Base-by-base conservation (phyloP, 2,113 vertebrate species). In the Amblyopsis rosae region DNA sequence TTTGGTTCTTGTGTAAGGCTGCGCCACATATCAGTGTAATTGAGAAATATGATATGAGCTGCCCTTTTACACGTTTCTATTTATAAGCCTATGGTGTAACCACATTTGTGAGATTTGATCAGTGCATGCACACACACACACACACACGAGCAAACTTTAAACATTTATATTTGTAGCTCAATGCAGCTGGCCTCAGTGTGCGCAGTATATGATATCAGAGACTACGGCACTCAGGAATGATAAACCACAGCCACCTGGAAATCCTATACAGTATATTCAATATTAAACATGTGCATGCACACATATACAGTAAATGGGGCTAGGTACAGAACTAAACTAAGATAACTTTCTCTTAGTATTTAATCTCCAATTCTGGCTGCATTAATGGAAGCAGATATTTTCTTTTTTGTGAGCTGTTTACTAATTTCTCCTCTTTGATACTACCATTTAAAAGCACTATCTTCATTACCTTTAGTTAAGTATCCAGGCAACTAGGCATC, bases 171-270 rank as follows among this genome's bases (percentile, higher is more conserved):
- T 16, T 49, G 62, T 19, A 50, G n/a, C 3, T 51, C 45, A 69
- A 68, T 59, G 32, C 76, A 80, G 77, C 72, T 78, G 77, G 71
- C 67, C n/a, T 13, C 35, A 64, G 62, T 80, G 74, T 66, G 64
- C 67, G 16, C 69, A 67, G 65, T 33, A 57, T 9, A 58, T 83
- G 12, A 33, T 51, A 35, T 35, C 48, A 51, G 46, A 76, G 63
- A 41, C 41, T 48, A 26, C 26, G 26, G 33, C 57, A 64, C 58
- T 53, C 19, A 62, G 58, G 65, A 64, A 82, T 75, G 70, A 75
- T 65, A 74, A 81, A 79, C 74, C 53, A 56, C 72, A 70, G n/a
- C 49, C 67, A 78, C 62, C 60, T 74, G 79, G 72, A 79, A 59
- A 64, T 26, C 59, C 59, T n/a, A 13, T 61, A 69, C 46, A 56